phyloP scores from a whole-genome alignment of 1,140 invertebrate species.

The Tribolium castaneum region DNA sequence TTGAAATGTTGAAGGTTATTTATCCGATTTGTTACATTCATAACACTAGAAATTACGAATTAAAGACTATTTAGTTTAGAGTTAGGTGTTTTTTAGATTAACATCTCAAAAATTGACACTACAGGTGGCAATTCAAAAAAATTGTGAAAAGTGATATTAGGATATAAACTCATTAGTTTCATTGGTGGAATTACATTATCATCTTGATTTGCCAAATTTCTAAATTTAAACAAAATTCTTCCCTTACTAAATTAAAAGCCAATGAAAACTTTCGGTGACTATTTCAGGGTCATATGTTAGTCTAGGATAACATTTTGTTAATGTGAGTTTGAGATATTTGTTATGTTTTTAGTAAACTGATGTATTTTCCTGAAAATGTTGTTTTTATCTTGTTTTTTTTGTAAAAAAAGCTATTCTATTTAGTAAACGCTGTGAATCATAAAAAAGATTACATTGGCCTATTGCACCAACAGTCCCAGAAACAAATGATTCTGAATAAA shows the following conservation, averaged over 20 bases:
- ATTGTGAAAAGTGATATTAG: conserved; percentile 48
- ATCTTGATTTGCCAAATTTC: not conserved
- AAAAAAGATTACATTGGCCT: conserved; percentile 16
- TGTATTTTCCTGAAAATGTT: conserved; percentile 14
- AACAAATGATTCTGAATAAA: conserved; percentile 8
- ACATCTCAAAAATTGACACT: conserved; percentile 25
- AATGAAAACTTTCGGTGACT: conserved; percentile 18
- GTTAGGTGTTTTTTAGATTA: conserved; percentile 36
- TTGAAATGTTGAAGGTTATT: conserved; percentile 11
- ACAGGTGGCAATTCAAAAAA: conserved; percentile 37
- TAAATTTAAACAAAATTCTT: not conserved
- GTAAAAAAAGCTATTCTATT: not conserved
- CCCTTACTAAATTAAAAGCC: conserved; percentile 22
- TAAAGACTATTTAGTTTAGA: conserved; percentile 38
- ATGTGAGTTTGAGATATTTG: conserved; percentile 20
- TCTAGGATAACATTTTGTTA: conserved; percentile 27
- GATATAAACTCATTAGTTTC: conserved; percentile 38
- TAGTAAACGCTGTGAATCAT: conserved; percentile 3
- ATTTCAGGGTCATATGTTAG: conserved; percentile 10
- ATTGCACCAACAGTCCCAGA: not conserved
- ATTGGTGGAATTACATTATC: not conserved
- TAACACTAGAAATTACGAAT: conserved; percentile 14
- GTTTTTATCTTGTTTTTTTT: conserved; percentile 18
- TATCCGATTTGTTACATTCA: conserved; percentile 5
- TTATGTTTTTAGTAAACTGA: conserved; percentile 32